Evolutionary conservation across 2,797 vertebrate genomes (phyloP).

Genomic region (Smutsia temminckii): DNA sequence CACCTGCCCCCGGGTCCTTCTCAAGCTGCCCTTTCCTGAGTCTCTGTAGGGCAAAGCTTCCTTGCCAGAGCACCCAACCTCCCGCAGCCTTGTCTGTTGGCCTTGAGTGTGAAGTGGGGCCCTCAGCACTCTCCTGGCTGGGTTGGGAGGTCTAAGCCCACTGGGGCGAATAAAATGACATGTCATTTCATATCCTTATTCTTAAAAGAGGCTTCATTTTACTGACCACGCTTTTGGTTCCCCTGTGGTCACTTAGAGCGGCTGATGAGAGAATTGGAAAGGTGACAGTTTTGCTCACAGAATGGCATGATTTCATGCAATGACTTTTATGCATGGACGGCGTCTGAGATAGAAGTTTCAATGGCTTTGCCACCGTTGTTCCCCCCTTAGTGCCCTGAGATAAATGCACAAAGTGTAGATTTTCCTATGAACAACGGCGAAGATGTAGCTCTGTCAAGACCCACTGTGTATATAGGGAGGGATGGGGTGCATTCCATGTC

Average conservation of each 20-base stretch:
- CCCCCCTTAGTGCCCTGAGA: not conserved
- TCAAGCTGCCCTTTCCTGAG: not conserved
- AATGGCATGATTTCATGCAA: not conserved
- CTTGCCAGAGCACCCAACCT: not conserved
- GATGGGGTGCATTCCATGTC: accelerated
- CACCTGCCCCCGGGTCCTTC: not conserved
- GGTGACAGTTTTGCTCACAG: not conserved
- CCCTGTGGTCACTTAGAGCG: not conserved
- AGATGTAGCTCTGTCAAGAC: not conserved
- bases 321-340: too few relatives aligned
- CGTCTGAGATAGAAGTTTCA: not conserved
- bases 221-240: not conserved
- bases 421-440: not conserved
- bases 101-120: not conserved
- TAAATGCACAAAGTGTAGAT: too few relatives aligned
- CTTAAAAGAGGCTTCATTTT: slow-evolving; percentile 31
- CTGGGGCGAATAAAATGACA: slow-evolving; percentile 15
- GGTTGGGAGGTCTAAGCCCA: slow-evolving; percentile 6
- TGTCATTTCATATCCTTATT: slow-evolving; percentile 36
- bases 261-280: not conserved
- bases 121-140: not conserved
- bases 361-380: not conserved
- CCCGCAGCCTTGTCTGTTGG: not conserved
- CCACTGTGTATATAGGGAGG: accelerated
- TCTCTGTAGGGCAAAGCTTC: not conserved